Evolutionary conservation across 2,888 invertebrate genomes (phyloP), one percentile per base, ranked within the genome.

Genomic region (Hypercompe scribonia): DNA sequence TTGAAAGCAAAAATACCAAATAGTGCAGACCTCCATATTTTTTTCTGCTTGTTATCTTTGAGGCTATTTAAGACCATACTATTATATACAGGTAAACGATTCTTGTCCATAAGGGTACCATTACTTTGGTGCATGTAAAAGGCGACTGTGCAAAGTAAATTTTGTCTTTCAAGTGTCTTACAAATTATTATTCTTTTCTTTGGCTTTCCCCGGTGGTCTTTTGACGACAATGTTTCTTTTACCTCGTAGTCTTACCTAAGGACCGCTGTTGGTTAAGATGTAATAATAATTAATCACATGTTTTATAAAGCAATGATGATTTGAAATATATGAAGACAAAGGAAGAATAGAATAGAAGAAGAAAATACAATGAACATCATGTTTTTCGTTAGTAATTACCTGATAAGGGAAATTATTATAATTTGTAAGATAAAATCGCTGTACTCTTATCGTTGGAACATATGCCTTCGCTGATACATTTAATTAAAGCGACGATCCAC

Each of bases 401-500:
- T 36, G 36, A 36, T 7, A 3, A 36, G 36, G 36, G 3, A 36
- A 36, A 36, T 36, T 36, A 36, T 36, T 36, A 36, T 36, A 36
- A 31, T 42, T 31, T 21, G 11, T 46, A 3, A 31, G 13, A 63
- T 24, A 1, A 50, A 58, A 58, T 68, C 50, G 66, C 72, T 54
- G 28, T 34, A 10, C 28, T 63, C 63, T 72, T 33, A 1, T 64
- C 70, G 58, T 11, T 54, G 10, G 39, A 34, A 72, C 72, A 21
- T 63, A 24, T 28, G 10, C 70, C 28, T 68, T 66, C 71, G 71
- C 72, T 72, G 82, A 84, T 84, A 84, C 77, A 80, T 85, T 84
- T 82, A 84, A 84, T 84, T 84, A 83, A 85, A 89, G 87, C 84
- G 81, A 81, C 80, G 74, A 71, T 76, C 84, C 89, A 90, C 91